Evolutionary conservation across 2,888 invertebrate species (phyloP), one percentile per base, ranked within the genome.

Genomic region (Epirrhoe alternata): DNA sequence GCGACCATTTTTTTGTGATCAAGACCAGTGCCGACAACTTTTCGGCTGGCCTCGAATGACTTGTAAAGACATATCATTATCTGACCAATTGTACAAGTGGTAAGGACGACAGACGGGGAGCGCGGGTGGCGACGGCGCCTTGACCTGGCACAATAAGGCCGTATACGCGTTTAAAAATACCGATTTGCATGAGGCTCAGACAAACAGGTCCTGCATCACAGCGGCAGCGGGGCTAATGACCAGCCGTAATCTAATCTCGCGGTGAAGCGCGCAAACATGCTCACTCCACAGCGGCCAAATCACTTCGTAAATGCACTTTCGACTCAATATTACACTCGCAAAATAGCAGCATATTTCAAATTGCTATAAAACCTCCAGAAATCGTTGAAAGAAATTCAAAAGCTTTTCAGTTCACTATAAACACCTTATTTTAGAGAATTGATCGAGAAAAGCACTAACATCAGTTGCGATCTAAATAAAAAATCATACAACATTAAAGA

Each of bases 161-260:
- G 71, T 69, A 67, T 69, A 68, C 67, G 69, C 51, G 60, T 67
- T 56, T 65, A 63, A 67, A 70, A 75, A 75, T 71, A 72, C 62
- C 68, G 73, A 76, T 79, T 77, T 78, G 70, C 74, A 79, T 80
- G 77, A 80, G 61, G 64, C 78, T 78, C 69, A 81, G 82, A 75
- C 81, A 80, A 85, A 85, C 86, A 75, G 81, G 86, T 85, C 83
- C 75, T 84, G 82, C 83, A 81, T 75, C 82, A 79, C 73, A 77
- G 69, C 77, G 80, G 79, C 78, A 77, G 78, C 76, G 65, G 78
- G 87, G 89, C 85, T 87, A 89, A 88, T 84, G 89, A 89, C 89
- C 89, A 86, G 75, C 73, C 79, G 86, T 86, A 88, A 90, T 90
- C 89, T 89, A 88, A 89, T 89, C 90, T 87, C 76, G 77, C 75